Base-by-base conservation (phyloP, 2,113 vertebrate genomes). In the Corythaeola cristata region DNA sequence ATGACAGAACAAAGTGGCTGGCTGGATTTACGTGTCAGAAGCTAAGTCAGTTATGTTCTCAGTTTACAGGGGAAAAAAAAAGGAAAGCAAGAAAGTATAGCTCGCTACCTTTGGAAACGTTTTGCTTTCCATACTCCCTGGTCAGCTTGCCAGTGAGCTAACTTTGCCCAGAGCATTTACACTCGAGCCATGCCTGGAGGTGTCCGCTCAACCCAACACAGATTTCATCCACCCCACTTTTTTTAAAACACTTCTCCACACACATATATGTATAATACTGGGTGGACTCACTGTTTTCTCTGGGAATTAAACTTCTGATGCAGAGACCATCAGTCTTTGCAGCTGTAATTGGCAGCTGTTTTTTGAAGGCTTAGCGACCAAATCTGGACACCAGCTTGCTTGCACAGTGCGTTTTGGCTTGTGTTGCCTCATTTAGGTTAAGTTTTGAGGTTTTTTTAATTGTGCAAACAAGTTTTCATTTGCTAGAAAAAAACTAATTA, bases 201-300 rank as follows among this genome's bases (percentile, higher is more conserved):
- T 35, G 12, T 64, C 41, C 0, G 0, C 8, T 82, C 67, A 64
- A 66, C n/a, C 8, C n/a, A 77, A 13, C 0, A 1, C 10, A 47
- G 63, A 7, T 76, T 87, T 72, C 33, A 32, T 5, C 5, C 12
- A 8, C 4, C 17, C 5, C 2, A 1, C 8, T 19, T 45, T 39
- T 47, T 85, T 41, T 12, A 39, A n/a, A 94, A 8, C 26, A 11
- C 26, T 71, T 7, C 16, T 73, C 27, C 30, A 41, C 8, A 24
- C 19, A 19, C 18, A 19, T 15, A 11, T 8, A 6, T 62, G 9
- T 3, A 3, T 66, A 80, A 26, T 35, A 12, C 21, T 56, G 30
- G 27, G 9, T 12, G 15, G 24, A 50, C 53, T 82, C 19, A 8
- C n/a, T 37, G 8, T 68, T 91, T 74, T 59, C 55, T 68, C 49